Conservation (phyloP, 2,888 invertebrate genomes). For the Metellina segmentata region DNA sequence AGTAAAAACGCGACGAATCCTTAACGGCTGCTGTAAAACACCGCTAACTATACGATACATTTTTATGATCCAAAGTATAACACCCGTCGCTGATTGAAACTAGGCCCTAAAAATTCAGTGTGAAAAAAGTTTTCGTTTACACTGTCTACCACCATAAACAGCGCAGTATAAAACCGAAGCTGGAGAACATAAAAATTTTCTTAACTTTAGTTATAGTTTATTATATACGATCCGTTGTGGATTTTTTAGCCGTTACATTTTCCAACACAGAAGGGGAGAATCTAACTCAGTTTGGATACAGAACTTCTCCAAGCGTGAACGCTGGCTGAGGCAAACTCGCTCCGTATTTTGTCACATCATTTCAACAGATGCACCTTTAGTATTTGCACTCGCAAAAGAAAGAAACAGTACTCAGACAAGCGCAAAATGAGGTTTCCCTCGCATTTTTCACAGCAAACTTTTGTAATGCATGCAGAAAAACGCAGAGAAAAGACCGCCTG, state of each 20-base stretch:
- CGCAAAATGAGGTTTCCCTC: slow-evolving; percentile 49
- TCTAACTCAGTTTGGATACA: slow-evolving; percentile 51
- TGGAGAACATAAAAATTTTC: slow-evolving; percentile 63
- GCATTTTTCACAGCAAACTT: background rate
- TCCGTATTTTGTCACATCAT: slow-evolving; percentile 39
- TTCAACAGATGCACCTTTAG: slow-evolving; percentile 28
- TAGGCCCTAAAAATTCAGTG: slow-evolving; percentile 54
- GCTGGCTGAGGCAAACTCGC: slow-evolving; percentile 4
- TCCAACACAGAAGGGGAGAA: slow-evolving; percentile 5
- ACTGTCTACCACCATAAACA: slow-evolving; percentile 56
- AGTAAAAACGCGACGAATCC: slow-evolving; percentile 47
- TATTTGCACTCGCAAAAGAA: slow-evolving; percentile 42
- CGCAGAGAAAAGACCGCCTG: no score
- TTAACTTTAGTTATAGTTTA: slow-evolving; percentile 68
- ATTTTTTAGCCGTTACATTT: slow-evolving; percentile 29
- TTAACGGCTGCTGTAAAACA: slow-evolving; percentile 69
- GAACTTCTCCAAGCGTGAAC: slow-evolving; percentile 48
- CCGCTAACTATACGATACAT: slow-evolving; percentile 73
- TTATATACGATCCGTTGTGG: slow-evolving; percentile 53
- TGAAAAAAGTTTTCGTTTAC: slow-evolving; percentile 44
- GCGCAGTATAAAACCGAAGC: slow-evolving; percentile 52
- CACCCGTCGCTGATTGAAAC: slow-evolving; percentile 70
- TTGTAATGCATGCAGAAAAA: no score
- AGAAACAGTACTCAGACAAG: slow-evolving; percentile 62
- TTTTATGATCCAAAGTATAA: slow-evolving; percentile 56